Percentiles rank a stretch among this genome's conserved stretches.
These are phyloP conservation scores for Anoplopoma fimbria DNA, from an alignment of 2,113 vertebrate species.

Conservation along the genomic window DNA sequence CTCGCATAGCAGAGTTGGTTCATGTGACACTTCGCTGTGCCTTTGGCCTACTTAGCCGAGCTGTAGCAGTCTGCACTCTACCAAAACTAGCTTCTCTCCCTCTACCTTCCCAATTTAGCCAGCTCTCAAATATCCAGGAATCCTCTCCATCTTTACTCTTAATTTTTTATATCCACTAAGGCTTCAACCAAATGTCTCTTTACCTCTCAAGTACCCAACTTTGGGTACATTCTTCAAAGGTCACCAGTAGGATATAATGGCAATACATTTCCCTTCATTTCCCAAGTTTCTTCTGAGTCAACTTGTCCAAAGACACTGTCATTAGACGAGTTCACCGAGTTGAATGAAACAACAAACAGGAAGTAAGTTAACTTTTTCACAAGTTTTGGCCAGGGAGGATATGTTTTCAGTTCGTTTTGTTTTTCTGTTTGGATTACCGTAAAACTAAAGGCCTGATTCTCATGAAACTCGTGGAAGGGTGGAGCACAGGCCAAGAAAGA, in stretches of 20 bases:
- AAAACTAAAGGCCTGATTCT: no score
- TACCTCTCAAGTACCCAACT: background rate
- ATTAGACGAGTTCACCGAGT: background rate
- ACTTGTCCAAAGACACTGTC: no score
- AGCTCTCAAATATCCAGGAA: background rate
- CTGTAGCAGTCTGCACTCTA: slow-evolving; percentile 36
- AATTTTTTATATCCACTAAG: background rate
- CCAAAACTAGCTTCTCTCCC: slow-evolving; percentile 8
- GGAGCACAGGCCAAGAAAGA: no score
- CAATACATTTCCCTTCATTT: background rate
- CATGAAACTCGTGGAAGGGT: no score
- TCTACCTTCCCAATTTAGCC: background rate
- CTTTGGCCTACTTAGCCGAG: slow-evolving; percentile 70
- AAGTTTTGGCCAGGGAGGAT: no score
- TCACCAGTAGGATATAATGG: background rate
- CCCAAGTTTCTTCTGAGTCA: background rate
- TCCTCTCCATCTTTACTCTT: background rate
- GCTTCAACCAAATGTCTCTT: background rate
- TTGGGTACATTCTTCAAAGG: background rate
- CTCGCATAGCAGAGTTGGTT: slow-evolving; percentile 61
- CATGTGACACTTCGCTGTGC: slow-evolving; percentile 69
- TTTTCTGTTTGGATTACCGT: no score
- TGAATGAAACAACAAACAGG: background rate
- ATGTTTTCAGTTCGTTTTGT: no score
- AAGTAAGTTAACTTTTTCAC: background rate